These are phyloP conservation scores for Drosophila basisetae DNA, from an alignment of 2,888 invertebrate species.

Conservation along the genomic window DNA sequence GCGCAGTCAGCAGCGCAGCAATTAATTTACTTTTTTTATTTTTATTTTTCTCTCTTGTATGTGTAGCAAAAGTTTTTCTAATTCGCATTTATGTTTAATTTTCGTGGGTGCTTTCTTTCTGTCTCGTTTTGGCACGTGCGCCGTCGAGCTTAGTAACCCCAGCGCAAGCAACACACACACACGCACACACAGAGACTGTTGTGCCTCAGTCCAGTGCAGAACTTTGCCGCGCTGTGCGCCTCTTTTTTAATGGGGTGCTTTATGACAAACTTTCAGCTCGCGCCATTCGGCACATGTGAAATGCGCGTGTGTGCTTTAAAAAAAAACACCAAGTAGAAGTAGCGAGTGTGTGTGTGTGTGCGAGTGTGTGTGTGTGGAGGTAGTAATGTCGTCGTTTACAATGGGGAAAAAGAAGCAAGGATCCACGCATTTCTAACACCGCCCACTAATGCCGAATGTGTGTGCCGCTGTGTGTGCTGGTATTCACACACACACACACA, in stretches of 20 bases:
- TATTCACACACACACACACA: slow-evolving; percentile 7
- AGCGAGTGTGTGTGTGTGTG: slow-evolving; percentile 15
- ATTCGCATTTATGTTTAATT: slow-evolving; percentile 81
- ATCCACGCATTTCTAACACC: slow-evolving; percentile 83
- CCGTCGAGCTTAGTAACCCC: slow-evolving; percentile 34
- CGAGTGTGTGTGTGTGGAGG: slow-evolving; percentile 34
- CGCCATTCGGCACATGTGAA: slow-evolving; percentile 66
- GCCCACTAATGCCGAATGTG: slow-evolving; percentile 83
- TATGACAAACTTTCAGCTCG: slow-evolving; percentile 82
- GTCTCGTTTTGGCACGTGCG: slow-evolving; percentile 34
- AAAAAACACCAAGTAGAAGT: background rate
- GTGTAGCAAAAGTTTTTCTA: slow-evolving; percentile 70
- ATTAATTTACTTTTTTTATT: slow-evolving; percentile 7
- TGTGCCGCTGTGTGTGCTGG: slow-evolving; percentile 34
- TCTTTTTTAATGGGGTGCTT: slow-evolving; percentile 82
- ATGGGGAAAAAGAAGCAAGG: slow-evolving; percentile 30
- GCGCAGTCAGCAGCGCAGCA: background rate
- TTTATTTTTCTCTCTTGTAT: slow-evolving; percentile 1
- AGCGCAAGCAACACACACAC: slow-evolving; percentile 1
- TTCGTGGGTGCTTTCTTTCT: slow-evolving; percentile 41
- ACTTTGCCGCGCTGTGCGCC: slow-evolving; percentile 47
- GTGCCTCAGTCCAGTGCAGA: slow-evolving; percentile 8
- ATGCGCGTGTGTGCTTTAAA: slow-evolving; percentile 2
- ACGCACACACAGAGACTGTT: background rate
- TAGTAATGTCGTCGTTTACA: slow-evolving; percentile 41